phyloP scores from a whole-genome alignment of 2,113 vertebrate species.

The Phodopus roborovskii region DNA sequence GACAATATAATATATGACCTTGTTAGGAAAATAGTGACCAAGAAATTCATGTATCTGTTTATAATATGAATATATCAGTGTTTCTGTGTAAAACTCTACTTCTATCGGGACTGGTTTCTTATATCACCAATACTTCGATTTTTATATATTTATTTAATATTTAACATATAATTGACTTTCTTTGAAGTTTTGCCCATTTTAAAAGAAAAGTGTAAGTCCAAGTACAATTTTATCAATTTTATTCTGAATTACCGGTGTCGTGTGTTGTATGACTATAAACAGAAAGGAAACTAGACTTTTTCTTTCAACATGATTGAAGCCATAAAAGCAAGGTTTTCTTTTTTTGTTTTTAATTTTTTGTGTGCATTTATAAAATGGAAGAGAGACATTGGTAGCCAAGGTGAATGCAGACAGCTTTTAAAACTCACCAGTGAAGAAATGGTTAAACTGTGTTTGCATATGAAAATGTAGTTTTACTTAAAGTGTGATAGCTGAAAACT shows the following conservation, averaged over 20 bases:
- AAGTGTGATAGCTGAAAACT: not conserved
- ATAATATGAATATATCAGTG: not conserved
- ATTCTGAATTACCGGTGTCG: slow-evolving; percentile 66
- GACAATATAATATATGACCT: not conserved
- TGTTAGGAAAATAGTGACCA: not conserved
- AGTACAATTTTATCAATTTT: too few species aligned
- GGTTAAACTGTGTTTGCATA: not conserved
- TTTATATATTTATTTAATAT: not conserved
- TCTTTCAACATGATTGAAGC: slow-evolving; percentile 38
- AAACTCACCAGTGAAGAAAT: not conserved
- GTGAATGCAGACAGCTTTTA: slow-evolving; percentile 30
- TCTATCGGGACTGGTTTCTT: not conserved
- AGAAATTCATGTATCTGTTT: not conserved
- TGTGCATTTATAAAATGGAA: slow-evolving; percentile 1
- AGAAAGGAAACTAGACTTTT: slow-evolving; percentile 8
- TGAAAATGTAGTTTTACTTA: slow-evolving; percentile 2
- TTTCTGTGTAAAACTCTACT: not conserved
- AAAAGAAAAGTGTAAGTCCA: not conserved
- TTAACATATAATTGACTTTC: slow-evolving; percentile 42
- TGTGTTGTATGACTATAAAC: slow-evolving; percentile 34
- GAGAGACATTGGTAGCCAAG: slow-evolving; percentile 25
- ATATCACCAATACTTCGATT: not conserved
- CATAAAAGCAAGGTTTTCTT: not conserved
- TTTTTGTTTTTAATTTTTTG: too few species aligned
- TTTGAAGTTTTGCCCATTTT: not conserved